Evolutionary conservation across 2,888 invertebrate species (phyloP).

Genomic region (Acanthoscelides obtectus): DNA sequence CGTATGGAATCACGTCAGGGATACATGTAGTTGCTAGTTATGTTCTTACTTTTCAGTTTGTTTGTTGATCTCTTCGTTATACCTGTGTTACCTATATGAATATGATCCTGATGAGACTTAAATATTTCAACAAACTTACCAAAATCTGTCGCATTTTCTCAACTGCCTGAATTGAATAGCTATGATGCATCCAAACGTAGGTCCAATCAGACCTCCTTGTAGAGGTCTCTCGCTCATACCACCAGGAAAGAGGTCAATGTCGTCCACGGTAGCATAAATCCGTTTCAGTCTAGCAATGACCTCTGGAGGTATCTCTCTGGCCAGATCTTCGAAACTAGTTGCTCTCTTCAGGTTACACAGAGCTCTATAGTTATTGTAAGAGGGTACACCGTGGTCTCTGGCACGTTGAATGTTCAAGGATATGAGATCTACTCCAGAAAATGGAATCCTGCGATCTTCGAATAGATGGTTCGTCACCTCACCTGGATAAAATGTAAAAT

Average conservation of each 20-base stretch:
- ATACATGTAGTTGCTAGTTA: too few relatives aligned
- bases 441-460: slow-evolving; percentile 82
- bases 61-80: too few relatives aligned
- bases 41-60: too few relatives aligned
- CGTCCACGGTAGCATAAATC: slow-evolving; percentile 85
- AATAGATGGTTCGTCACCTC: slow-evolving; percentile 94
- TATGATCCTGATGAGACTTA: background rate
- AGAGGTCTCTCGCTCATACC: slow-evolving; percentile 86
- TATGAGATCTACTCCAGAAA: slow-evolving; percentile 90
- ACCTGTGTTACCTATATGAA: background rate
- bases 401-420: slow-evolving; percentile 84
- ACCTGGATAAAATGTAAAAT: slow-evolving; percentile 45
- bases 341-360: slow-evolving; percentile 87
- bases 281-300: slow-evolving; percentile 73
- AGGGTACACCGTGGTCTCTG: slow-evolving; percentile 82
- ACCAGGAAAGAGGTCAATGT: slow-evolving; percentile 94
- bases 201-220: slow-evolving; percentile 89
- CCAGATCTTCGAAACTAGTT: slow-evolving; percentile 77
- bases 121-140: slow-evolving; percentile 51
- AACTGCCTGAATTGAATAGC: slow-evolving; percentile 89
- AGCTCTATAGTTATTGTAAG: slow-evolving; percentile 87
- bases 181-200: slow-evolving; percentile 91
- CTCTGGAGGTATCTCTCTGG: slow-evolving; percentile 81
- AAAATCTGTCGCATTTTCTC: slow-evolving; percentile 91
- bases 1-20: too few relatives aligned